Percentiles rank a stretch among this genome's conserved stretches.
These are phyloP conservation scores for Coenonympha glycerion DNA, from an alignment of 2,888 invertebrate species.

Conservation along the genomic window DNA sequence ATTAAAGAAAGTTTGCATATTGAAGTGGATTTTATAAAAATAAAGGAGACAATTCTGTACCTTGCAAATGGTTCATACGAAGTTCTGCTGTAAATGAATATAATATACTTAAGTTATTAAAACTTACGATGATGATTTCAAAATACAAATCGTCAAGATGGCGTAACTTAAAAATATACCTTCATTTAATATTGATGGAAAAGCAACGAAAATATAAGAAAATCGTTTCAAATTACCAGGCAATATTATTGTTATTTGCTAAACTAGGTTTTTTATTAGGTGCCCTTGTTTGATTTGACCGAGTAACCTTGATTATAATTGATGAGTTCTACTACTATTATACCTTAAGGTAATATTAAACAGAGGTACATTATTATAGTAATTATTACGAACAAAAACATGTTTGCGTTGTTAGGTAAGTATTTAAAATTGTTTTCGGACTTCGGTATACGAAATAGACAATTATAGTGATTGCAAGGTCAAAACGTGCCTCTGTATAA, in stretches of 20 bases:
- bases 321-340: neutral
- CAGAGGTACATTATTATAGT: constrained; percentile 19
- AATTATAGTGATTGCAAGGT: constrained; percentile 19
- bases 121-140: no score
- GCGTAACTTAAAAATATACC: no score
- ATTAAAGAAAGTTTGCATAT: neutral
- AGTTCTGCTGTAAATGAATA: no score
- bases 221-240: neutral
- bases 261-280: neutral
- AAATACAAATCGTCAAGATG: no score
- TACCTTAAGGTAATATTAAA: constrained; percentile 11
- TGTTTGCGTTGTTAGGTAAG: constrained; percentile 26
- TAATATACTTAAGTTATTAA: no score
- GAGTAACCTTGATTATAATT: constrained; percentile 15
- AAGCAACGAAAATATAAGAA: neutral
- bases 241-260: neutral
- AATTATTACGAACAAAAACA: constrained; percentile 21
- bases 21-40: neutral
- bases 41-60: neutral
- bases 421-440: constrained; percentile 28
- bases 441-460: constrained; percentile 26
- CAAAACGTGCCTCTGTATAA: constrained; percentile 15
- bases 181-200: no score
- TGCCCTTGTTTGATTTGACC: constrained; percentile 7
- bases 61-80: no score